phyloP scores from a whole-genome alignment of 2,888 invertebrate species.

The Oligia latruncula region DNA sequence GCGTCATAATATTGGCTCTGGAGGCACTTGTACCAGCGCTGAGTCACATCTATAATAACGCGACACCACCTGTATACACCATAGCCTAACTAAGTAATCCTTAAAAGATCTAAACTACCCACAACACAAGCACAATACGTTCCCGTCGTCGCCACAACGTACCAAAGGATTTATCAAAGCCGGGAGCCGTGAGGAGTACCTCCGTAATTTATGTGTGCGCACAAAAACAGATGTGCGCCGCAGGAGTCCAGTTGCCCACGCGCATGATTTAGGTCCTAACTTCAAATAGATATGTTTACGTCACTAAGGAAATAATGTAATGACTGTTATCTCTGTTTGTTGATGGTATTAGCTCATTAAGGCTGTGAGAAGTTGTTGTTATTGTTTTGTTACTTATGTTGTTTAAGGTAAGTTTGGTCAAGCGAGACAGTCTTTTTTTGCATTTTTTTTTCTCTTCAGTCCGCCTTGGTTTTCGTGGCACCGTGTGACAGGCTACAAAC shows the following conservation, averaged over 20 bases:
- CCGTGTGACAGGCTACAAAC: not conserved
- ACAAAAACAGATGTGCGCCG: conserved; percentile 79
- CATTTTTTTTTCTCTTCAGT: not conserved
- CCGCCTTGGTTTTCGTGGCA: not conserved
- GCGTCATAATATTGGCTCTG: too few relatives aligned
- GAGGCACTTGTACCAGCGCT: not conserved
- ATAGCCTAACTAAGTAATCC: conserved; percentile 25
- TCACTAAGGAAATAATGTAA: conserved; percentile 62
- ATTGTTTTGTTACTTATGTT: conserved; percentile 2
- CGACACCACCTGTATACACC: not conserved
- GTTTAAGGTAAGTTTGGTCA: not conserved
- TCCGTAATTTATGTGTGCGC: conserved; percentile 69
- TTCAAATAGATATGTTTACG: conserved; percentile 67
- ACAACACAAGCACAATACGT: conserved; percentile 71
- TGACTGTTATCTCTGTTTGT: conserved; percentile 57
- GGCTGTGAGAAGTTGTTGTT: conserved; percentile 4
- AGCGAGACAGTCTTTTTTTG: not conserved
- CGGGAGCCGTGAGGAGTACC: conserved; percentile 76
- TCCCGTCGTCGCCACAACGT: conserved; percentile 73
- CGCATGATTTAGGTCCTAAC: conserved; percentile 67
- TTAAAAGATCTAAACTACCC: conserved; percentile 54
- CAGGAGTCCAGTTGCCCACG: conserved; percentile 80
- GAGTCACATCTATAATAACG: conserved; percentile 14
- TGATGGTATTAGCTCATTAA: conserved; percentile 48
- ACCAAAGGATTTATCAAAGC: conserved; percentile 80